Base-by-base conservation (phyloP, 2,888 invertebrate species). In the Cancer borealis region DNA sequence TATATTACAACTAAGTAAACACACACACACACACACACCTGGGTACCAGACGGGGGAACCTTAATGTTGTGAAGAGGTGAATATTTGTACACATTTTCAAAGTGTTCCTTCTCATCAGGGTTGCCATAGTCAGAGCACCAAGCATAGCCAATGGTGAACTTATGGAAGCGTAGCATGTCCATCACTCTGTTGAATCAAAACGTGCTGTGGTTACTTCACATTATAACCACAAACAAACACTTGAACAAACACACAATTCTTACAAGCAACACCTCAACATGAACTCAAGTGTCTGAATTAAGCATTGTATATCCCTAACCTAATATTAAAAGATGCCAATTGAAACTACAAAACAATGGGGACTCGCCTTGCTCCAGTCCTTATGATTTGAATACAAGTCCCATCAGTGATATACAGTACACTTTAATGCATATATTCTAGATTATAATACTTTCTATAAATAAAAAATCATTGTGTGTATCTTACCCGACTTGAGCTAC, bases 61-160 rank as follows among this genome's bases (percentile, higher is more conserved):
- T 97, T 97, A 14, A 99, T 98, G 96, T 99, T 99, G 97, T 99
- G 99, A 84, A 99, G 97, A 0, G 99, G 99, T 4, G 99, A 99
- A 97, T 98, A 98, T 96, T 98, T 98, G 95, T 98, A 97, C 92
- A 99, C 97, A 97, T 98, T 98, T 14, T 98, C 97, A 96, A 99
- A 99, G 96, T 99, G 98, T 49, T 98, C 98, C 96, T 97, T 97
- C 96, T 98, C 98, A 96, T 99, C 98, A 0, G 99, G 98, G 96
- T 98, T 98, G 87, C 99, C 99, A 97, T 98, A 99, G 97, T 99
- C 99, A 0, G 99, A 98, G 26, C 97, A 98, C 99, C 99, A 99
- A 88, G 99, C 98, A 97, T 98, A 98, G 0, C 99, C 99, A 96
- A 99, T 99, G 8, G 99, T 99, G 97, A 99, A 99, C 97, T 99